Base-by-base conservation (phyloP, 2,888 invertebrate genomes). In the Pilophorus perplexus region DNA sequence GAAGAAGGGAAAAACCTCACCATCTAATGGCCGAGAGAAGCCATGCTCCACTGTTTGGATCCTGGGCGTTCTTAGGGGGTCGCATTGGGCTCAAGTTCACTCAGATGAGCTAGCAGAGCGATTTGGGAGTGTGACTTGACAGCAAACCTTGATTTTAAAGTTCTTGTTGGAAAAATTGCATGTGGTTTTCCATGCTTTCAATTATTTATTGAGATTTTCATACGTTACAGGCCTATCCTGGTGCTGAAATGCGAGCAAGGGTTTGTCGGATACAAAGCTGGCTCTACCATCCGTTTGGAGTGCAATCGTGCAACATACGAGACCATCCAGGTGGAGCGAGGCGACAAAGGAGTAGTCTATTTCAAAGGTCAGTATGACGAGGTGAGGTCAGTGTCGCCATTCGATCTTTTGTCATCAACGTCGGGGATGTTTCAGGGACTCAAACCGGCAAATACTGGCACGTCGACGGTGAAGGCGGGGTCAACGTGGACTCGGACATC, bases 261-360 rank as follows among this genome's bases (percentile, higher is more conserved):
- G 42, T 96, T 94, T 79, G 94, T 97, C 67, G 96, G 96, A 0
- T 90, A 89, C 74, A 94, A 93, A 79, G 80, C 84, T 0, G 82
- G 84, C 37, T 89, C 88, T 74, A 83, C 87, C 37, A 67, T 69
- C 25, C 89, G 90, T 77, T 81, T 95, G 73, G 95, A 96, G 80
- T 96, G 95, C 82, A 96, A 95, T 81, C 94, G 94, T 80, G 92
- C 94, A 69, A 88, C 87, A 72, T 95, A 95, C 77, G 94, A 94
- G 80, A 91, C 93, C 67, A 93, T 96, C 72, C 85, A 89, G 76
- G 91, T 96, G 67, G 90, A 93, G 77, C 84, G 93, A 71, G 89
- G 90, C 60, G 90, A 92, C 68, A 90, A 90, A 75, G 96, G 95
- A 23, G 82, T 90, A 67, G 93, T 95, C 64, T 86, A 88, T 78